Percentiles rank a stretch among this genome's conserved stretches.
Evolutionary conservation across 92 coral and sea anemone species (phyloP).

Genomic region (Bergia sp.): DNA sequence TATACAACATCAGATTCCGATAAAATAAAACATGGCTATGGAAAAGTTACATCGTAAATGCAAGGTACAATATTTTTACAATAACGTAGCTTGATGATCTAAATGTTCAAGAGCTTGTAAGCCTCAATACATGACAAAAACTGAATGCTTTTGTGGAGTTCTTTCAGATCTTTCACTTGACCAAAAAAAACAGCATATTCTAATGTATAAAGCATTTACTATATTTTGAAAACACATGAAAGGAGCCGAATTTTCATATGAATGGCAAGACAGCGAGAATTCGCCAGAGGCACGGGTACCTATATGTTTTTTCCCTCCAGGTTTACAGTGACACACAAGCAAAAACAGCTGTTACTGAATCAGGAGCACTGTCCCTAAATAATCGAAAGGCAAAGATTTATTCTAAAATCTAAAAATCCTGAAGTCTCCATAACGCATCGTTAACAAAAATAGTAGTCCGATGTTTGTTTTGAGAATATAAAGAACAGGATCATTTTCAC

Average conservation of each 20-base stretch:
- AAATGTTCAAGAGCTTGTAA: neutral
- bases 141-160: neutral
- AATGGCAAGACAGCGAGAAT: neutral
- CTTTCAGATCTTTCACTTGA: neutral
- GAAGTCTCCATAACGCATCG: neutral
- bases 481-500: neutral
- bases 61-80: neutral
- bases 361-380: neutral
- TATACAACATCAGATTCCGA: neutral
- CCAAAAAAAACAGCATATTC: neutral
- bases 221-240: too few species aligned
- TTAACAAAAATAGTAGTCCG: neutral
- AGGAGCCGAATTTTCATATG: neutral
- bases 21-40: neutral
- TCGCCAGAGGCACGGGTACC: too few species aligned
- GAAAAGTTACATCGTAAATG: neutral
- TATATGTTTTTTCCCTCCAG: too few species aligned
- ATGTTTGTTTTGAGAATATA: neutral
- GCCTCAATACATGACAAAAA: neutral
- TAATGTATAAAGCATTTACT: too few species aligned
- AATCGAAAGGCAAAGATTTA: neutral
- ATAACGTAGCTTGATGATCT: neutral
- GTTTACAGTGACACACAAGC: neutral
- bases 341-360: neutral
- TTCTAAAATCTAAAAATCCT: neutral